Evolutionary conservation across 2,113 vertebrate genomes (phyloP).

Genomic region (Caretta caretta): DNA sequence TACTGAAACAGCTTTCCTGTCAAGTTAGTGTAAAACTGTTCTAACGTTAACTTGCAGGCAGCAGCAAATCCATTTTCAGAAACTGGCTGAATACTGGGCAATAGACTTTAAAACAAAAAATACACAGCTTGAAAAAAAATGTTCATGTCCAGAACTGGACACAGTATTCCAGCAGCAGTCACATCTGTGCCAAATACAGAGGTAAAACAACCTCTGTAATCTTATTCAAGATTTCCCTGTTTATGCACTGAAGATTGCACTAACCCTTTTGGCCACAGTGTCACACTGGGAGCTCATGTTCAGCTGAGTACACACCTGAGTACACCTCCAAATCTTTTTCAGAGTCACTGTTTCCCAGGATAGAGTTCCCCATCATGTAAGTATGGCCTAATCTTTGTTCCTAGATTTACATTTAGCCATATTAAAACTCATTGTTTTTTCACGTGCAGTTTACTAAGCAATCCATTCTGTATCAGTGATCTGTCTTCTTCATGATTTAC

Average conservation of each 20-base stretch:
- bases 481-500: background rate
- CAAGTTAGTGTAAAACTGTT: slow-evolving; percentile 47
- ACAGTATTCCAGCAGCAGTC: background rate
- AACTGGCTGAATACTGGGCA: background rate
- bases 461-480: background rate
- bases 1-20: slow-evolving; percentile 45
- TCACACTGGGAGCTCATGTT: background rate
- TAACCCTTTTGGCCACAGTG: background rate
- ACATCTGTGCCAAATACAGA: background rate
- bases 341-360: background rate
- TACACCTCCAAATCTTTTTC: background rate
- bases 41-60: background rate
- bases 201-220: background rate
- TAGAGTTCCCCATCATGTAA: background rate
- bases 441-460: background rate
- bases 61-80: background rate
- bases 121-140: background rate
- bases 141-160: background rate
- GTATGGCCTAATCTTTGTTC: background rate
- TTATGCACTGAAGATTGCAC: background rate
- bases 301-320: background rate
- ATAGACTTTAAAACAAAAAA: background rate
- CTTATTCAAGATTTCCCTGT: background rate
- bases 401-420: background rate
- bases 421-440: background rate